Evolutionary conservation across 2,888 invertebrate species (phyloP), one percentile per base, ranked within the genome.

Genomic region (Odontocolon sp.): DNA sequence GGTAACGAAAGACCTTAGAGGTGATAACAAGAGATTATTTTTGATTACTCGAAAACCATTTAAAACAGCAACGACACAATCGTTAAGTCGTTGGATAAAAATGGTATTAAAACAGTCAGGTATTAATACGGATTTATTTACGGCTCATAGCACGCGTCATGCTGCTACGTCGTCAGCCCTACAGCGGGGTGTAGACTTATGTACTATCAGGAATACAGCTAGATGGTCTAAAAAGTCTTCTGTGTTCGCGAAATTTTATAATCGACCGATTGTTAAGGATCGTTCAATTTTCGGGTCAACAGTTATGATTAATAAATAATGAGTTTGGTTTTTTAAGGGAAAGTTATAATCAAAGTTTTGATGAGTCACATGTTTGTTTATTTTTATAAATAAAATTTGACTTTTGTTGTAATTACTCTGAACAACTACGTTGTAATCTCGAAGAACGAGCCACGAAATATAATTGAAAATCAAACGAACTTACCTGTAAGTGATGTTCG

Each of bases 381-480:
- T 6, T 56, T 33, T 42, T 42, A 42, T 23, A 26, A 59, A 38
- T 50, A 18, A 38, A 59, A 38, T n/a, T n/a, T n/a, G 26, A 23
- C 4, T 33, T 23, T 1, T 14, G n/a, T n/a, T n/a, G n/a, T 21
- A 4, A 9, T 57, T 45, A 14, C 57, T 54, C 63, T 70, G 14
- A 70, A 70, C 31, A 70, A 52, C 61, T 70, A 70, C 52, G n/a
- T 36, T 45, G 36, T 68, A 61, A 70, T 70, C 69, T 70, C 69
- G 59, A 59, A 61, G 50, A 61, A 66, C 64, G 66, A 54, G 66
- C 54, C 54, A n/a, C 31, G 66, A 31, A 66, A 66, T 66, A 66
- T 54, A 66, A 66, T 66, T 47, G 28, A 14, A 42, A 59, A 31
- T 52, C n/a, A n/a, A n/a, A n/a, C n/a, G n/a, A n/a, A n/a, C n/a